Evolutionary conservation across 2,888 invertebrate genomes (phyloP), one percentile per base, ranked within the genome.

Genomic region (Alviniconcha strummeri): DNA sequence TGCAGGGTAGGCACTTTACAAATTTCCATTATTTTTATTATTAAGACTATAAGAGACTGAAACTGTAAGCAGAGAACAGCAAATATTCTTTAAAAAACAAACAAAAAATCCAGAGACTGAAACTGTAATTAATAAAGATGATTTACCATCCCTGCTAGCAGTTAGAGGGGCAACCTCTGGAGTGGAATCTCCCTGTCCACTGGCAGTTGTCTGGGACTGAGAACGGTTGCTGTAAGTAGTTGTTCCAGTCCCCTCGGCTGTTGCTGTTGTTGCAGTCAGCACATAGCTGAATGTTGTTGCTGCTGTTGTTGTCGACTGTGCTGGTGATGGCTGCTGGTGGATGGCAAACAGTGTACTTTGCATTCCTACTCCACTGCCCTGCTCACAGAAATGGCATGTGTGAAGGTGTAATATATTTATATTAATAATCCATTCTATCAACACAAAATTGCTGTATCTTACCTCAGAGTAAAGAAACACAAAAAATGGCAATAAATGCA

Each of bases 341-440:
- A 82, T 82, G 64, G 82, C 82, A 69, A 82, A 82, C 77, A 82
- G 64, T 11, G 75, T 77, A 67, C 82, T 82, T 19, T 82, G 69
- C 82, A 82, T 77, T 15, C 82, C 82, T n/a, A 82, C 82, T 9
- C 82, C 82, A 69, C 76, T 82, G 57, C n/a, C 82, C 82, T 82
- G 52, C 55, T 64, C 7, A 36, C 56, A 76, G 60, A 60, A 60
- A 8, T 13, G 9, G 4, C 60, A 60, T 36, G 36, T 36, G 36
- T 36, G 36, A 36, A 36, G 36, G 36, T 3, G 36, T 36, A 36
- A 36, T 36, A 36, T 36, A 36, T 36, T 1, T 36, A 36, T 36
- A 36, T 36, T 36, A 36, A 36, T 36, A 36, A 36, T 36, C 36
- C 36, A 36, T 36, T 36, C 36, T 36, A 36, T 3, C 36, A 36